Evolutionary conservation across 2,113 vertebrate species (phyloP).

Genomic region (Clarias gariepinus): DNA sequence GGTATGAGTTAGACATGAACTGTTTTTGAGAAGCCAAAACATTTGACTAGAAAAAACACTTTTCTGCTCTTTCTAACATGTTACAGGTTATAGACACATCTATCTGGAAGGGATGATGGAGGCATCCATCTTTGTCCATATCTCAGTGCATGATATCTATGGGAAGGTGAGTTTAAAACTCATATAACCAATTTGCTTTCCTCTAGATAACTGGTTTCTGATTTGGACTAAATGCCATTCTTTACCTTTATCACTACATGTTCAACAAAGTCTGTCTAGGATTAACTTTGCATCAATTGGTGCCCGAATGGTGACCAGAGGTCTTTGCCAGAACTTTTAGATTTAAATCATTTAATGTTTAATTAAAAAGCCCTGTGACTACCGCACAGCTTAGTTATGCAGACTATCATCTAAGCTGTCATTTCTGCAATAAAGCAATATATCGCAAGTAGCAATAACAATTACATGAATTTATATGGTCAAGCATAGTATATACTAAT

Average conservation of each 20-base stretch:
- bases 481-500: not conserved
- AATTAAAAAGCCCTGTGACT: conserved; percentile 23
- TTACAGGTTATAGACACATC: conserved; percentile 93
- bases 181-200: not conserved
- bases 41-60: not conserved
- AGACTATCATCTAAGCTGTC: conserved; percentile 30
- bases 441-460: not conserved
- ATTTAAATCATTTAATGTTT: not conserved
- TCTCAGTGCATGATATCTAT: conserved; percentile 94
- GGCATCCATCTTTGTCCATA: conserved; percentile 95
- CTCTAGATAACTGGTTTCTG: not conserved
- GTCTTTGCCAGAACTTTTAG: conserved; percentile 13
- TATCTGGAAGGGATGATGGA: conserved; percentile 95
- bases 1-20: not conserved
- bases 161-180: conserved; percentile 85
- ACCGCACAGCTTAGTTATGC: conserved; percentile 16
- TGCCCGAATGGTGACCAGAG: not conserved
- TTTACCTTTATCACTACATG: not conserved
- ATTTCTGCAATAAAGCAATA: not conserved
- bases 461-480: not conserved
- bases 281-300: not conserved
- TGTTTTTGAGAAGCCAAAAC: not conserved
- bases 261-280: not conserved
- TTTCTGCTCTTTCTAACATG: conserved; percentile 25
- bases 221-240: not conserved